Percentiles rank a stretch among this genome's conserved stretches.
phyloP scores from a whole-genome alignment of 2,797 vertebrate species.

The Mormyrus proboscirostris region DNA sequence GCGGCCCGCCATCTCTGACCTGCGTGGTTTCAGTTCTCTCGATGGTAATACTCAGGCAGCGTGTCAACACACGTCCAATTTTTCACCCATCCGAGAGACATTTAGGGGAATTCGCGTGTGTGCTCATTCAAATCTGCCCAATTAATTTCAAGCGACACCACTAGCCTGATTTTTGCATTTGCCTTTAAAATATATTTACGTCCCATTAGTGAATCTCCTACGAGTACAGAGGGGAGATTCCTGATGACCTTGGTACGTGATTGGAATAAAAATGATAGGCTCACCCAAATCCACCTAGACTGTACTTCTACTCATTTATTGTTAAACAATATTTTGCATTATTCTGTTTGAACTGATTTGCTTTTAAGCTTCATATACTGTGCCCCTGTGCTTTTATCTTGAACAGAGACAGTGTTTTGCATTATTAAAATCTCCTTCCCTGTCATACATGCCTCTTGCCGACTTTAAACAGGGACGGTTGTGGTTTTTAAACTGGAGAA shows the following conservation, averaged over 20 bases:
- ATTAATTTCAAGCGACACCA: not conserved
- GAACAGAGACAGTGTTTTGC: constrained; percentile 29
- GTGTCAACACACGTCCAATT: not conserved
- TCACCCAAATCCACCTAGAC: not conserved
- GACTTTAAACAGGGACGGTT: constrained; percentile 14
- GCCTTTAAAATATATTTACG: not conserved
- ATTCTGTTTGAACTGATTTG: constrained; percentile 27
- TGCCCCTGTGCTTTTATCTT: constrained; percentile 19
- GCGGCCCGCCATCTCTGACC: not conserved
- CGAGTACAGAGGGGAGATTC: not conserved
- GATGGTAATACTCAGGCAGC: not conserved
- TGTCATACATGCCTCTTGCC: constrained; percentile 1
- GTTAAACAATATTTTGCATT: constrained; percentile 19
- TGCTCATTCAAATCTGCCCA: not conserved
- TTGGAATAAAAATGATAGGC: not conserved
- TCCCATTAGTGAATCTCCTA: not conserved
- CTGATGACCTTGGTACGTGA: not conserved
- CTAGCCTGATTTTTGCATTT: not conserved
- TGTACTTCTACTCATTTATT: constrained; percentile 20
- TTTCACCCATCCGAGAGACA: not conserved
- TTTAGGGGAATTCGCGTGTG: not conserved
- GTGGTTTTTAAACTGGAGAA: constrained; percentile 4
- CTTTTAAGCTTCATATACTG: constrained; percentile 4
- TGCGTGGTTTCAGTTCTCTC: not conserved
- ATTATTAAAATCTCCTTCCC: constrained; percentile 42